Evolutionary conservation across 2,113 vertebrate genomes (phyloP), one percentile per base, ranked within the genome.

Genomic region (Trochalopteron elliotii): DNA sequence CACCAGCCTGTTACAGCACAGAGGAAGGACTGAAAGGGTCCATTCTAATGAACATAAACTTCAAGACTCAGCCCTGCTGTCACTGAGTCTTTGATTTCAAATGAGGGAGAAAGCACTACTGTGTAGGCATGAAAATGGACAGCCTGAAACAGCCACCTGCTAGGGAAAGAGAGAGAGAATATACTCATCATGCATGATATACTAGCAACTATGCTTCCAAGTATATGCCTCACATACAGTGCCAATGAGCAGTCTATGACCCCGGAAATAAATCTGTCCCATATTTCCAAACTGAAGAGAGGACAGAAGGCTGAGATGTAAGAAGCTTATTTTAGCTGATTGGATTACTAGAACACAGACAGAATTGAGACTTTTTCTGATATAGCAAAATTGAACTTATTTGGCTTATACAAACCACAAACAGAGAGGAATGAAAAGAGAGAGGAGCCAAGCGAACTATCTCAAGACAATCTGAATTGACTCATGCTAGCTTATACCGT

Each of bases 141-240:
- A 93, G 88, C 76, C 94, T 94, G 88, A 94, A 94, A 50, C 59
- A 83, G 79, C 94, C 92, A 93, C 94, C 94, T 97, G 96, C 90
- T 92, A 83, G 75, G 30, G 75, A 64, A 85, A 28, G 24, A 55
- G 16, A 76, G 56, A 64, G 55, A 78, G 61, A 91, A 94, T 63
- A 65, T 27, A 77, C 70, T 86, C 55, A 61, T 86, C 83, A 65
- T 4, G 18, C 63, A 69, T 55, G 70, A 65, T 59, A 35, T n/a
- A 47, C 42, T 15, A 77, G 55, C 63, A 83, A 18, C 71, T 86
- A 30, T 45, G 47, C 52, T 83, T 37, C 84, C 76, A 9, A 65
- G 55, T 77, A 7, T 83, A 47, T 47, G 55, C 72, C 64, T 89
- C 76, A 61, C 50, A 80, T 17, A 28, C 45, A 83, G 39, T 47